Evolutionary conservation across 2,113 vertebrate genomes (phyloP).

Genomic region (Peromyscus californicus): DNA sequence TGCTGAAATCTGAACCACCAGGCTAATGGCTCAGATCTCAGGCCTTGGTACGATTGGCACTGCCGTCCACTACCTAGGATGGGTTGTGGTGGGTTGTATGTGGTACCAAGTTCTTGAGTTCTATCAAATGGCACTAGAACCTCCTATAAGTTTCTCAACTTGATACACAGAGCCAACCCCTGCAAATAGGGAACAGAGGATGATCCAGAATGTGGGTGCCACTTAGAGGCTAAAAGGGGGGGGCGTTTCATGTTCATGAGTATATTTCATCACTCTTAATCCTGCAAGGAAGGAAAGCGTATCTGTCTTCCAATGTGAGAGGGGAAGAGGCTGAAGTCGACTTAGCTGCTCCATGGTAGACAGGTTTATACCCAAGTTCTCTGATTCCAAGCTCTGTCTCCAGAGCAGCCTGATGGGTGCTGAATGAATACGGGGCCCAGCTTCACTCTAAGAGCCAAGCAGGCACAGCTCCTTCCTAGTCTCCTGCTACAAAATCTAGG

Average conservation of each 20-base stretch:
- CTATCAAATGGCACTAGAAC: background rate
- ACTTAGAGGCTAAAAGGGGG: too few species aligned
- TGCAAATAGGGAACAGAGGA: background rate
- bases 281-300: background rate
- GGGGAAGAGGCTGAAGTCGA: background rate
- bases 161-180: background rate
- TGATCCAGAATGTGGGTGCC: background rate
- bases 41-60: background rate
- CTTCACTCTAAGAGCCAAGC: background rate
- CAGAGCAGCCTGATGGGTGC: background rate
- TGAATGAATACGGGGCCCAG: too few species aligned
- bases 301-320: background rate
- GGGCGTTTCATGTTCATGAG: background rate
- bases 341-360: background rate
- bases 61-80: background rate
- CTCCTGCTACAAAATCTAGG: background rate
- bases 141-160: background rate
- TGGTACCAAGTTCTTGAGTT: background rate
- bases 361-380: background rate
- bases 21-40: background rate
- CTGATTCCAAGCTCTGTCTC: background rate
- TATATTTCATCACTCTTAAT: background rate
- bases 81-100: fast-evolving
- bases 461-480: background rate
- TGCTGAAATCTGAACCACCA: background rate